Base-by-base conservation (phyloP, 1,140 invertebrate species). In the Octopus sinensis region DNA sequence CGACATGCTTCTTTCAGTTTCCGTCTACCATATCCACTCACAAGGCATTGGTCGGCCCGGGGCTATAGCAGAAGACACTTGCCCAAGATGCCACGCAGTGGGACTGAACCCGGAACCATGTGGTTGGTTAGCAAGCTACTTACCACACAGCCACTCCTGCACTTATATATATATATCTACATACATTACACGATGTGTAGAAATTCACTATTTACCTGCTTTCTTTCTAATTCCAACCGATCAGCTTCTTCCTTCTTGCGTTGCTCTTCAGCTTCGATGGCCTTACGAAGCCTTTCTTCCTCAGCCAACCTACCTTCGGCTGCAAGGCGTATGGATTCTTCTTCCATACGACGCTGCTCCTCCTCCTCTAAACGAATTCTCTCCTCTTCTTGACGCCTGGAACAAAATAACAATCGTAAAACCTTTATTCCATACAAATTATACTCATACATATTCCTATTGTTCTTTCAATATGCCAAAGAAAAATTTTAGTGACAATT, bases 231-330 rank as follows among this genome's bases (percentile, higher is more conserved):
- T 79, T 90, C 89, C 52, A 85, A 43, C n/a, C 85, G 84, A 80
- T 89, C 88, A 17, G 86, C 86, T 78, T 90, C 89, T 43, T 89
- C 88, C 10, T 82, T 85, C 79, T 82, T 85, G 53, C 88, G 83
- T 73, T 85, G 83, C 62, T 90, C 88, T 79, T 88, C 88, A 12
- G 87, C 88, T 80, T 89, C 89, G 71, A 89, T 89, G 30, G 88
- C 88, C 56, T 83, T 87, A 82, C 83, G 82, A 79, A 90, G 82
- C 9, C 89, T 84, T 75, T 90, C 88, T 71, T 89, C 87, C 82
- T 90, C 89, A 17, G 82, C 82, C 71, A 83, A 82, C 43, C 86
- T 82, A 6, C 86, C 89, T 76, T 87, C 88, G 12, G 85, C 88
- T 52, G 86, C 88, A 43, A 88, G 78, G 53, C 84, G 76, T 23